These are phyloP conservation scores for Hydropsyche betteni DNA, from an alignment of 2,888 invertebrate species.

Conservation along the genomic window DNA sequence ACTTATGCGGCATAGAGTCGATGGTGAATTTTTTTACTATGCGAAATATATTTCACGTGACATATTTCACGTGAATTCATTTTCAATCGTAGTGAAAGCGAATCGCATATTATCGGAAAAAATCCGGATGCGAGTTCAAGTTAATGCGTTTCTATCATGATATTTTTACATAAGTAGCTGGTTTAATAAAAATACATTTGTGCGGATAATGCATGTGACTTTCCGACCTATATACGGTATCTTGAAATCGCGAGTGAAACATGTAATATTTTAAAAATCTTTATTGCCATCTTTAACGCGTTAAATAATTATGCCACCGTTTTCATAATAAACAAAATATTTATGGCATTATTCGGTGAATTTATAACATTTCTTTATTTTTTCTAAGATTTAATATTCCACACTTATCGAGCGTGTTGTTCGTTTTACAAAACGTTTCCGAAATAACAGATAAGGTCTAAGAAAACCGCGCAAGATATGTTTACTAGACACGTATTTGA, in stretches of 20 bases:
- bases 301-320: background rate
- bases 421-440: slow-evolving; percentile 18
- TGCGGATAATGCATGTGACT: slow-evolving; percentile 3
- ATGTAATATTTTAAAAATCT: slow-evolving; percentile 12
- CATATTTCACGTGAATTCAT: background rate
- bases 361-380: background rate
- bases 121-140: slow-evolving; percentile 21
- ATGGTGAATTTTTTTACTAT: no score
- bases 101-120: slow-evolving; percentile 12
- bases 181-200: slow-evolving; percentile 14
- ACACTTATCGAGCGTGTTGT: background rate
- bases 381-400: background rate
- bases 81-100: slow-evolving; percentile 15
- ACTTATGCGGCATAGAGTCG: no score
- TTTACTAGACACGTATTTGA: slow-evolving; percentile 33
- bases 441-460: slow-evolving; percentile 29
- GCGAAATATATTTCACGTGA: background rate
- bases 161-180: background rate
- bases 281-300: slow-evolving; percentile 4
- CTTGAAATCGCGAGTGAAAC: slow-evolving; percentile 7
- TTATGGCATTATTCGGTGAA: background rate
- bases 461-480: slow-evolving; percentile 31
- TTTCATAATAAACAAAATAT: background rate
- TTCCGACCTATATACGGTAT: slow-evolving; percentile 13
- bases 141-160: slow-evolving; percentile 26